A percentile compares a stretch with the other conserved stretches of the same genome.
Evolutionary conservation across 2,113 vertebrate species (phyloP).

Genomic region (Phaethornis superciliosus): DNA sequence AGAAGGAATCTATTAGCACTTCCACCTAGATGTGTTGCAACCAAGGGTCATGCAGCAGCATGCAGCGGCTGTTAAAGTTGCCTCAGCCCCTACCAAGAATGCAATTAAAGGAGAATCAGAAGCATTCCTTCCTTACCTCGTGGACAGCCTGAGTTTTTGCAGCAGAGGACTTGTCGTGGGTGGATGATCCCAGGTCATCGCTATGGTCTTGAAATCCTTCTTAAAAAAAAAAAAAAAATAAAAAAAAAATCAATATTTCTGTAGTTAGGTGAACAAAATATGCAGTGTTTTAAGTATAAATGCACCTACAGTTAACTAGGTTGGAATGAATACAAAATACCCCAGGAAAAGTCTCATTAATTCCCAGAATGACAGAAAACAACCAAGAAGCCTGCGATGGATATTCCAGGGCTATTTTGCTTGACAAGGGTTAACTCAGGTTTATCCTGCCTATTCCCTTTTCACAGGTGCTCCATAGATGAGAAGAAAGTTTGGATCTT

Average conservation of each 20-base stretch:
- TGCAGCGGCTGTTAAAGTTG: not conserved
- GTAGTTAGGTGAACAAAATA: not conserved
- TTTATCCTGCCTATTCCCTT: not conserved
- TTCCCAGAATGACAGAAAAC: not conserved
- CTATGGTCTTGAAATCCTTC: not conserved
- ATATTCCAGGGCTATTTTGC: not conserved
- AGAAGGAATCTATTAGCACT: slow-evolving; percentile 44
- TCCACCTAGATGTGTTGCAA: slow-evolving; percentile 43
- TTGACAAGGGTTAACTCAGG: not conserved
- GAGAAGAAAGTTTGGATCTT: not conserved
- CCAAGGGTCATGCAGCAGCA: slow-evolving; percentile 37
- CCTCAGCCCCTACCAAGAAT: slow-evolving; percentile 13
- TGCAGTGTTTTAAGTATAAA: not conserved
- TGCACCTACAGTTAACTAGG: not conserved
- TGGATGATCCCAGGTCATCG: not conserved
- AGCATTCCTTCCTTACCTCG: not conserved
- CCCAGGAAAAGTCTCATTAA: not conserved
- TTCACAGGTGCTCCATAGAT: not conserved
- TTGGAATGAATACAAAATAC: not conserved
- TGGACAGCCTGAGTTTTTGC: not conserved
- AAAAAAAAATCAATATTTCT: not conserved
- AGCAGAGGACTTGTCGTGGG: not conserved
- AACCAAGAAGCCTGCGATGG: accelerated
- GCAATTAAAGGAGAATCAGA: slow-evolving; percentile 32
- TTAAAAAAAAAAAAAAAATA: not conserved